Evolutionary conservation across 2,797 vertebrate species (phyloP).

Genomic region (Sebastolobus altivelis): DNA sequence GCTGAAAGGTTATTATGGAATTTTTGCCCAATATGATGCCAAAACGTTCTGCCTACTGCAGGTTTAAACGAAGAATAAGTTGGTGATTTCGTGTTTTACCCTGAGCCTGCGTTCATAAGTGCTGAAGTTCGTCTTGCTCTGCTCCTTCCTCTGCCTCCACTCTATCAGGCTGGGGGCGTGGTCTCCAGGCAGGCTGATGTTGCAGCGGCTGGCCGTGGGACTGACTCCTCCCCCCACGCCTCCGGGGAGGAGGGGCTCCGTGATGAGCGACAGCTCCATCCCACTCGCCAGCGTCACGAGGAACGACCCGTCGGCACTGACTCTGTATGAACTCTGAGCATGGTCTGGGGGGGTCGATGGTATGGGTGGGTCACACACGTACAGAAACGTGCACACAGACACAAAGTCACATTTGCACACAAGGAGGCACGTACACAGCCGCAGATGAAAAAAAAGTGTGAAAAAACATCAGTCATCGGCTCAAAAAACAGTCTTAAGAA

Average conservation of each 20-base stretch:
- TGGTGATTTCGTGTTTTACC: conserved; percentile 83
- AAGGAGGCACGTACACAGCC: conserved; percentile 6
- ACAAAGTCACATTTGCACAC: conserved; percentile 31
- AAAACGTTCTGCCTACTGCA: too few relatives aligned
- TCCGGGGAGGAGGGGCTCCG: conserved; percentile 91
- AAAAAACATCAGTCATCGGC: conserved; percentile 45
- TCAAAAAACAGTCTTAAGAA: conserved; percentile 26
- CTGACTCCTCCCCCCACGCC: conserved; percentile 89
- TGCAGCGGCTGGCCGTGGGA: conserved; percentile 95
- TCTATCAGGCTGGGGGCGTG: conserved; percentile 96
- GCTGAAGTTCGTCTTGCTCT: conserved; percentile 95
- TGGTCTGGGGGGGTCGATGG: conserved; percentile 67
- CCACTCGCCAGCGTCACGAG: conserved; percentile 94
- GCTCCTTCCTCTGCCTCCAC: conserved; percentile 97
- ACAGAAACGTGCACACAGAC: neutral
- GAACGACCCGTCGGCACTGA: conserved; percentile 95
- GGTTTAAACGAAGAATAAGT: neutral
- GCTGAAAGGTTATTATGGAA: too few relatives aligned
- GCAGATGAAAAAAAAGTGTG: conserved; percentile 65
- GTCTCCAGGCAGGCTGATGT: conserved; percentile 97
- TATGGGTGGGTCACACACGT: neutral
- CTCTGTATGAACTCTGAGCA: conserved; percentile 90
- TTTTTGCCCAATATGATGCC: too few relatives aligned
- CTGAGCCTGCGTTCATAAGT: conserved; percentile 95
- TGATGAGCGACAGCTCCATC: conserved; percentile 95